phyloP scores from a whole-genome alignment of 2,888 invertebrate species.

The Furcula furcula region DNA sequence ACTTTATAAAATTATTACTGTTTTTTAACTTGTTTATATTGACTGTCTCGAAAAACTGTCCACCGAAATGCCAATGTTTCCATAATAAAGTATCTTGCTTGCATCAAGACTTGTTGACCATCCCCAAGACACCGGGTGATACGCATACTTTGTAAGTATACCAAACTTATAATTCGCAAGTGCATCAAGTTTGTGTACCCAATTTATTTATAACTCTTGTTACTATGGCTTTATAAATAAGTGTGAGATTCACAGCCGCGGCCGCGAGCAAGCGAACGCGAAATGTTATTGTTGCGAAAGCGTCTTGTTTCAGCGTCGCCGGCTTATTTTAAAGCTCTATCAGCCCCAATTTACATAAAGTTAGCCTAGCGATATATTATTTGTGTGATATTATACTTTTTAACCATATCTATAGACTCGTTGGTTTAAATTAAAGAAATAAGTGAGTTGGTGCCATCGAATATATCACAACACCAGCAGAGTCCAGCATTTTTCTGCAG shows the following conservation, averaged over 20 bases:
- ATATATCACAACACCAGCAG: no score
- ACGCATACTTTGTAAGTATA: constrained; percentile 67
- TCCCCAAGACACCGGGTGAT: constrained; percentile 52
- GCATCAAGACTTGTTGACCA: constrained; percentile 48
- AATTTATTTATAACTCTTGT: constrained; percentile 28
- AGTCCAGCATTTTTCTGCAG: no score
- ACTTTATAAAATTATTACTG: constrained; percentile 43
- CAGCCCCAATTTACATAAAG: constrained; percentile 7
- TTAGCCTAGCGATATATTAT: constrained; percentile 13
- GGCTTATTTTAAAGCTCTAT: constrained; percentile 20
- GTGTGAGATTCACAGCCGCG: constrained; percentile 27
- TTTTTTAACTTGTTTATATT: constrained; percentile 37
- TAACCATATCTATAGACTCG: no score
- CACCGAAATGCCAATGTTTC: constrained; percentile 56
- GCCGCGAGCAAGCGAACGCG: constrained; percentile 31
- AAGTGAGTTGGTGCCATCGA: no score
- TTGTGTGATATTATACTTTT: background rate
- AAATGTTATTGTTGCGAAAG: constrained; percentile 47
- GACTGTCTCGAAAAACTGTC: constrained; percentile 42
- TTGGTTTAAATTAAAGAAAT: no score
- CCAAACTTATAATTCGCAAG: constrained; percentile 15
- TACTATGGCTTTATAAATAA: constrained; percentile 38
- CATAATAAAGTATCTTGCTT: constrained; percentile 56
- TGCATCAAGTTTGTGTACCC: constrained; percentile 16
- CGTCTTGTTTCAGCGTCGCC: constrained; percentile 25